Base-by-base conservation (phyloP, 1,140 invertebrate species). In the Whitmania pigra region DNA sequence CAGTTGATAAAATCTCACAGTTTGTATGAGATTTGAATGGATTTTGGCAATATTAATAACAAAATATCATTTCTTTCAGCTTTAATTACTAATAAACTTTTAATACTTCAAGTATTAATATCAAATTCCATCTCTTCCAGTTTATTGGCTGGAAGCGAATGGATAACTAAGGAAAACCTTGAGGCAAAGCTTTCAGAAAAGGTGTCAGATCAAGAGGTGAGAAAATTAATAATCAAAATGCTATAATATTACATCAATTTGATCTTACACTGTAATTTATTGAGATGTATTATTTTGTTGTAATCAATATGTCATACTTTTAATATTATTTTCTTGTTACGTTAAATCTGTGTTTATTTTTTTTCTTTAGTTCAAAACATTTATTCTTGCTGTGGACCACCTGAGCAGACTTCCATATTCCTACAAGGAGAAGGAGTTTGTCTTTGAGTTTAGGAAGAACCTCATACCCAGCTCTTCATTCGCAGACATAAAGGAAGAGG, bases 351-450 rank as follows among this genome's bases (percentile, higher is more conserved):
- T 43, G 2, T 40, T 31, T 2, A 53, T 71, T 53, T 27, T 57
- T 49, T 31, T 60, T 20, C 82, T 82, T 73, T 77, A 88, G 82
- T 93, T 92, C 82, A 82, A 86, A 3, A 87, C 88, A 79, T 91
- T 94, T 77, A 81, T 88, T 54, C 79, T 84, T 71, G 84, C 88
- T 0, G 86, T 94, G 81, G 86, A 90, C 54, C 84, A 88, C 76
- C 79, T 97, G 53, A 77, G 82, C 6, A 79, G 85, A 18, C 87
- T 91, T 78, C 90, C 91, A 17, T 88, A 89, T 73, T 77, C 84
- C 20, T 78, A 79, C 68, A 77, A 82, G 78, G 82, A 78, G 20
- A 86, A 87, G 80, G 86, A 89, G 67, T 90, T 90, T 74, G 87
- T 94, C 76, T 84, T 87, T 72, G 84, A 87, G 71, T 92, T 86